Conservation (phyloP, 2,888 invertebrate species). For the Drosophila merina region DNA sequence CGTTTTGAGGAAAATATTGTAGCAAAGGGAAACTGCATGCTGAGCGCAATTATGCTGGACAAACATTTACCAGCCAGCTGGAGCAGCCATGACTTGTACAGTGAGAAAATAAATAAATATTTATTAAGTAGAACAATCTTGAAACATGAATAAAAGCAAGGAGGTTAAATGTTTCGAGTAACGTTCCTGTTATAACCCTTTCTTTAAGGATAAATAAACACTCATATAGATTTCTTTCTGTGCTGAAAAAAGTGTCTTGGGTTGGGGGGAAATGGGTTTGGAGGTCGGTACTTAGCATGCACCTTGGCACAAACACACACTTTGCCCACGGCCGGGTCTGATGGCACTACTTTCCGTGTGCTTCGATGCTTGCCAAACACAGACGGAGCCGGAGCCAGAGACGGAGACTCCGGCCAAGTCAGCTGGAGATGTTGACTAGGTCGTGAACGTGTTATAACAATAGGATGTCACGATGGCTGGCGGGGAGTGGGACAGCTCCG, state of each 20-base stretch:
- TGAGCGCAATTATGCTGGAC: constrained; percentile 80
- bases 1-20: constrained; percentile 29
- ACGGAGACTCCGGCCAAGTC: constrained; percentile 34
- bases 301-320: constrained; percentile 60
- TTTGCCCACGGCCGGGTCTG: constrained; percentile 4
- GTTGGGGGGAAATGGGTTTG: constrained; percentile 33
- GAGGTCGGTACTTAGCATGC: constrained; percentile 71
- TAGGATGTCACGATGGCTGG: constrained; percentile 64
- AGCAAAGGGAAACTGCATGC: constrained; percentile 68
- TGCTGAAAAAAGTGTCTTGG: neutral
- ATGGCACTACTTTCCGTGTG: constrained; percentile 56
- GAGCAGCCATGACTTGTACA: constrained; percentile 24
- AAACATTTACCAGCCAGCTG: constrained; percentile 69
- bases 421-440: constrained; percentile 52
- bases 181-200: neutral
- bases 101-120: constrained; percentile 6
- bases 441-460: constrained; percentile 73
- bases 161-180: too few relatives aligned
- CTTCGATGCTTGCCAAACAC: constrained; percentile 69
- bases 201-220: neutral
- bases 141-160: too few relatives aligned
- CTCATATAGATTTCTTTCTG: neutral
- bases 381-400: constrained; percentile 37
- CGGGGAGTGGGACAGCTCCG: neutral
- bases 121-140: too few relatives aligned